These are phyloP conservation scores for Phasia obesa DNA, from an alignment of 2,888 invertebrate genomes.

Conservation along the genomic window DNA sequence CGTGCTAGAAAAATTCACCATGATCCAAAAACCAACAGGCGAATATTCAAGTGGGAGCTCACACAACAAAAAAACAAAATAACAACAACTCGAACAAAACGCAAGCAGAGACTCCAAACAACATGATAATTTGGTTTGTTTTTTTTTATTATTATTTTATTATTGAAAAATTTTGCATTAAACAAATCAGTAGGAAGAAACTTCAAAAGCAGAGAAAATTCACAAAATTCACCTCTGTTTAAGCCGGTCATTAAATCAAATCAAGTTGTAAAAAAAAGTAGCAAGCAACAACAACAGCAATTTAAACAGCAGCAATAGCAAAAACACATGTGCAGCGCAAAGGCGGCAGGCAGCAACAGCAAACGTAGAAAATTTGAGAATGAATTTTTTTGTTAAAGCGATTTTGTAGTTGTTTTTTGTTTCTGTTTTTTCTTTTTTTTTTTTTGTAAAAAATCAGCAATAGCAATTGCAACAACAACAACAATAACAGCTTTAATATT, in stretches of 20 bases:
- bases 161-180: constrained; percentile 48
- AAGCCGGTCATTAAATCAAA: constrained; percentile 70
- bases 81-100: constrained; percentile 11
- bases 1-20: constrained; percentile 57
- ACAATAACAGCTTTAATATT: constrained; percentile 28
- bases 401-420: constrained; percentile 36
- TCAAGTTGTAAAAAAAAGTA: constrained; percentile 62
- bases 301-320: constrained; percentile 12
- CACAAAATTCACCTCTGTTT: constrained; percentile 62
- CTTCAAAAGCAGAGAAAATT: constrained; percentile 38
- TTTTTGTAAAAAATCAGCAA: neutral
- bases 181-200: constrained; percentile 59
- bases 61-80: constrained; percentile 12
- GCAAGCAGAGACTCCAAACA: constrained; percentile 24
- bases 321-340: neutral
- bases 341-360: constrained; percentile 32
- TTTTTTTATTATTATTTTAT: constrained; percentile 9
- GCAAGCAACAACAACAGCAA: constrained; percentile 20
- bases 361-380: constrained; percentile 69
- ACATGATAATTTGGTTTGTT: constrained; percentile 31
- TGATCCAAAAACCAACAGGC: constrained; percentile 40
- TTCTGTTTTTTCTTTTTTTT: constrained; percentile 29
- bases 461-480: constrained; percentile 21
- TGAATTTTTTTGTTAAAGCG: constrained; percentile 63
- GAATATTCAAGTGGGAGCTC: constrained; percentile 66